phyloP scores from a whole-genome alignment of 2,888 invertebrate genomes.

The Synergus laeviventris region DNA sequence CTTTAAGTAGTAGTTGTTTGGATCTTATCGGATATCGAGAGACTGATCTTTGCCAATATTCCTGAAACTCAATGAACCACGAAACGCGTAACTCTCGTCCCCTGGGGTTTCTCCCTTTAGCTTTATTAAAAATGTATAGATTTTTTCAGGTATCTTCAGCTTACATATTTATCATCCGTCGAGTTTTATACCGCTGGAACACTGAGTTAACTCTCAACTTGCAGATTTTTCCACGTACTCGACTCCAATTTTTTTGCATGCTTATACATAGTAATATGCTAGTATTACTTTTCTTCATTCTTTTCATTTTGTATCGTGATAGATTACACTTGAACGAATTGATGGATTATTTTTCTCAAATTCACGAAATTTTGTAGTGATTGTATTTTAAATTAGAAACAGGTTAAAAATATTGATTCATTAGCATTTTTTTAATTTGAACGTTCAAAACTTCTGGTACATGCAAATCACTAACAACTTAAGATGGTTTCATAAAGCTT shows the following conservation, averaged over 20 bases:
- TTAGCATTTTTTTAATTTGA: too few species aligned
- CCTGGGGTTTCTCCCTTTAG: neutral
- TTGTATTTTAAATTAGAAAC: too few species aligned
- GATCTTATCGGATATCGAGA: neutral
- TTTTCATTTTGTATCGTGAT: neutral
- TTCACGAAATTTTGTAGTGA: too few species aligned
- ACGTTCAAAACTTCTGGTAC: too few species aligned
- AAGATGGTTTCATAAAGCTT: conserved; percentile 5
- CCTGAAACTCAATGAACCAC: neutral
- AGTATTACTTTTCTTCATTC: neutral
- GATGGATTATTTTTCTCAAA: conserved; percentile 9
- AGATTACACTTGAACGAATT: neutral
- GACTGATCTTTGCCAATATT: neutral
- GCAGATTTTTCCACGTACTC: neutral
- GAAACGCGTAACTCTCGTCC: conserved; percentile 7
- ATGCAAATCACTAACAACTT: neutral
- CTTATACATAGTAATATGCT: neutral
- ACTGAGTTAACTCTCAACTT: neutral
- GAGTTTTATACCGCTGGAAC: conserved; percentile 12
- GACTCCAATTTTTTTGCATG: neutral
- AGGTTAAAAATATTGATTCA: too few species aligned
- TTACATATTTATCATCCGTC: conserved; percentile 37
- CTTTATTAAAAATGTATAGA: conserved; percentile 43
- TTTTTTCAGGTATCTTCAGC: conserved; percentile 28
- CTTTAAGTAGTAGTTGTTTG: neutral